Evolutionary conservation across 1,140 invertebrate species (phyloP), one percentile per base, ranked within the genome.

Genomic region (Theocolax elegans): DNA sequence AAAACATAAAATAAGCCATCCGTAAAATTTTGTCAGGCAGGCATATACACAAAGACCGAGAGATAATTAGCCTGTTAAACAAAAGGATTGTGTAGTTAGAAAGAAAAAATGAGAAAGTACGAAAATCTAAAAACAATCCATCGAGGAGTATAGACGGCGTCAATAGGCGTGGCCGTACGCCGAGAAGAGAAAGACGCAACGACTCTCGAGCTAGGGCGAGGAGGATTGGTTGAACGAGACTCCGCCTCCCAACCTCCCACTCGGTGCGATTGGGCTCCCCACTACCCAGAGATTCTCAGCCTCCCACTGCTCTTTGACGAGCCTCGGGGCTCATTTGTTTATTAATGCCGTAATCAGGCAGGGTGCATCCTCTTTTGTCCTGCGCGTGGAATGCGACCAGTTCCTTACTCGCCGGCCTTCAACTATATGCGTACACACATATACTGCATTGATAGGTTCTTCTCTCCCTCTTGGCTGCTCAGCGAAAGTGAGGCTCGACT

Each of bases 261-360:
- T 67, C 64, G 15, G 66, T 38, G 69, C 73, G 72, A 86, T 86
- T 86, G 84, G 84, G 25, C 66, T 67, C 64, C n/a, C 64, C 53
- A 46, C 40, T 56, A 44, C 51, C 1, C 35, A 51, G n/a, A 21
- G 10, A 2, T 15, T 21, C 46, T 23, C 31, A 35, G 40, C 25
- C 35, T 9, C 10, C 19, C 35, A 49, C 6, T 19, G 42, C 6
- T n/a, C 6, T 46, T 81, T 79, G 79, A 46, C 17, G 40, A 81
- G 81, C 82, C 82, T 79, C 74, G 75, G 80, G 83, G 77, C 81
- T 85, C 84, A 86, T 86, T 86, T 85, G 83, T 85, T 85, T 86
- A 86, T 86, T 86, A 86, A 85, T 85, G 83, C 84, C 83, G 83
- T 85, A 86, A 86, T 86, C 83, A 84, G 77, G 77, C 79, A 81